phyloP scores from a whole-genome alignment of 1,140 invertebrate genomes.

The Cyclargus thomasi region DNA sequence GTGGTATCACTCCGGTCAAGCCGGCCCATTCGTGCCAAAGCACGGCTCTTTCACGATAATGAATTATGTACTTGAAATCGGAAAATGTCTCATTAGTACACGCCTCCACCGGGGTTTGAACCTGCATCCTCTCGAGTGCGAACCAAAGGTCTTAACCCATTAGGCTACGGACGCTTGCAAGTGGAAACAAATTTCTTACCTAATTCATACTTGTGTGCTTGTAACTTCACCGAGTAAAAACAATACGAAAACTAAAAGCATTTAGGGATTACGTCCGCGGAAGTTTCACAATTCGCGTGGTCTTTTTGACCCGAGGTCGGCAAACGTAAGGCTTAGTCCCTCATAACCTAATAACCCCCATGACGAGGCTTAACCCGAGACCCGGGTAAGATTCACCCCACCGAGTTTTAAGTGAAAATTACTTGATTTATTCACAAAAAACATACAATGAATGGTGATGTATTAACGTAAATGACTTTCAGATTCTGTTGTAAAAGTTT shows the following conservation, averaged over 20 bases:
- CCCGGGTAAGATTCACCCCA: not conserved
- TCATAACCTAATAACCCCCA: constrained; percentile 2
- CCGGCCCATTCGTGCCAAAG: no score
- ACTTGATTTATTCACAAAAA: not conserved
- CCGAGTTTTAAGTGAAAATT: not conserved
- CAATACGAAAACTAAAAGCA: not conserved
- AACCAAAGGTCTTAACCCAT: no score
- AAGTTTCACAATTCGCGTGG: not conserved
- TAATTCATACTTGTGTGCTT: no score
- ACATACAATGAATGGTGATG: not conserved
- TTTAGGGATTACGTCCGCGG: not conserved
- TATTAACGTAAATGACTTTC: not conserved
- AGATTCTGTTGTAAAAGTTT: not conserved
- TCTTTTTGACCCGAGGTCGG: not conserved
- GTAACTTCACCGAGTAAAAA: not conserved
- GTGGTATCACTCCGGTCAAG: no score
- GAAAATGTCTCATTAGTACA: no score
- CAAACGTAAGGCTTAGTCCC: not conserved
- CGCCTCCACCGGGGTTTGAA: no score
- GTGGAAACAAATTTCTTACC: no score
- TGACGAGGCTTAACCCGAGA: not conserved
- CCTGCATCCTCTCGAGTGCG: no score
- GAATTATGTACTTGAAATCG: no score
- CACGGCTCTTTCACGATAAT: no score
- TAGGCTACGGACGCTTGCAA: no score